Conservation (phyloP, 2,797 vertebrate genomes). For the Aplochiton taeniatus region DNA sequence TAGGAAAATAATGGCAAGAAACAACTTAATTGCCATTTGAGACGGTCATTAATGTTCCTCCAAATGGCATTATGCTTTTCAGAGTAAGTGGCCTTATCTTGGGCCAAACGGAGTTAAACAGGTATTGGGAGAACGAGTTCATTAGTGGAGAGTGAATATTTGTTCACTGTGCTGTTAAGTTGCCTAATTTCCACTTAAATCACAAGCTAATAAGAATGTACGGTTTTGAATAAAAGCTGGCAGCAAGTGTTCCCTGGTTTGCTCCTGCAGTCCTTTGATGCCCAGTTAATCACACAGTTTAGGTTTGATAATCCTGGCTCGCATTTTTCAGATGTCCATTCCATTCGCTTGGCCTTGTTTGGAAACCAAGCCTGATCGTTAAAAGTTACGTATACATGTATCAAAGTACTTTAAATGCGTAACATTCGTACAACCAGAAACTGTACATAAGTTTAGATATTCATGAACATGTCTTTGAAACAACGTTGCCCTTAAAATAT, state of each 20-base stretch:
- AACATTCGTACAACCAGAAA: too few species aligned
- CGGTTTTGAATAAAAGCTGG: conserved; percentile 42
- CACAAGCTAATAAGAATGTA: conserved; percentile 40
- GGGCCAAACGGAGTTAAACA: conserved; percentile 43
- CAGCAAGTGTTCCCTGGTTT: conserved; percentile 44
- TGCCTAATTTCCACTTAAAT: conserved; percentile 64
- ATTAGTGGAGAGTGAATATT: conserved; percentile 29
- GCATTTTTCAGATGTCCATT: too few species aligned
- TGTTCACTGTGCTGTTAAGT: conserved; percentile 48
- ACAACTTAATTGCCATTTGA: conserved; percentile 21
- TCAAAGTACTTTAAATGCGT: too few species aligned
- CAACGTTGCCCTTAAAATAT: neutral
- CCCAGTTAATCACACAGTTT: too few species aligned
- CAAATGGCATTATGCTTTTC: conserved; percentile 25
- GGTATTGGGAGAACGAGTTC: conserved; percentile 28
- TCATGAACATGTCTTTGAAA: too few species aligned
- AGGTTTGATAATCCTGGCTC: too few species aligned
- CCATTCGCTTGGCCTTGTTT: too few species aligned
- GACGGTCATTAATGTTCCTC: conserved; percentile 19
- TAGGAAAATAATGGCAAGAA: conserved; percentile 31
- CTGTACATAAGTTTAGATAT: too few species aligned
- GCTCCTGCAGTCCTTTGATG: conserved; percentile 32
- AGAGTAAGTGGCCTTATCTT: conserved; percentile 21
- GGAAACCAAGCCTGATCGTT: too few species aligned
- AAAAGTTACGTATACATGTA: too few species aligned